Evolutionary conservation across 2,888 invertebrate species (phyloP).

Genomic region (Tholera decimalis): DNA sequence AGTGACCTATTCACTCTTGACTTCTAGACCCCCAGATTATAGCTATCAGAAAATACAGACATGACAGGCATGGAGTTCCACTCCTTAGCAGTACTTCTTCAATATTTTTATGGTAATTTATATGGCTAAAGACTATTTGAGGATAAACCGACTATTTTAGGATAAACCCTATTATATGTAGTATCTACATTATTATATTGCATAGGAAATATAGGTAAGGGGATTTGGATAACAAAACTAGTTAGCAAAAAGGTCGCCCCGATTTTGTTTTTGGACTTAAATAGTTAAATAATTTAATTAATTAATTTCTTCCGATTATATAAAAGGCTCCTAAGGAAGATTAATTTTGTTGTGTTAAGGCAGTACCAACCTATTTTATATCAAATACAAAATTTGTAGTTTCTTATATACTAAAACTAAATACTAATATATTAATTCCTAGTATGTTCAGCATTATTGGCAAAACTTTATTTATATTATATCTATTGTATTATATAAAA

Average conservation of each 20-base stretch:
- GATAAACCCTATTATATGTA: too few relatives aligned
- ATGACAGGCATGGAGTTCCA: too few relatives aligned
- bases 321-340: not conserved
- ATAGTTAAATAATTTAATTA: not conserved
- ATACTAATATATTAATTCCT: slow-evolving; percentile 21
- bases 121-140: too few relatives aligned
- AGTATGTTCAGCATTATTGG: slow-evolving; percentile 17
- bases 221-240: slow-evolving; percentile 11
- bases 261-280: not conserved
- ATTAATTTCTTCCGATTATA: slow-evolving; percentile 5
- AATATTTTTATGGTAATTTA: too few relatives aligned
- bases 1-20: too few relatives aligned
- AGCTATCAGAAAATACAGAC: too few relatives aligned
- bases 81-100: too few relatives aligned
- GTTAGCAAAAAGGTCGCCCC: slow-evolving; percentile 3
- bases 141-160: too few relatives aligned
- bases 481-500: not conserved
- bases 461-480: slow-evolving; percentile 17
- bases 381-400: slow-evolving; percentile 5
- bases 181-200: too few relatives aligned
- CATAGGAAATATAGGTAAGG: not conserved
- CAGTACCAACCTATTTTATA: slow-evolving; percentile 20
- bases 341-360: slow-evolving; percentile 1
- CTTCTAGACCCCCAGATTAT: too few relatives aligned
- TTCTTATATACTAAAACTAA: slow-evolving; percentile 4